phyloP scores from a whole-genome alignment of 2,797 vertebrate species.

The Gallinago solitaria region DNA sequence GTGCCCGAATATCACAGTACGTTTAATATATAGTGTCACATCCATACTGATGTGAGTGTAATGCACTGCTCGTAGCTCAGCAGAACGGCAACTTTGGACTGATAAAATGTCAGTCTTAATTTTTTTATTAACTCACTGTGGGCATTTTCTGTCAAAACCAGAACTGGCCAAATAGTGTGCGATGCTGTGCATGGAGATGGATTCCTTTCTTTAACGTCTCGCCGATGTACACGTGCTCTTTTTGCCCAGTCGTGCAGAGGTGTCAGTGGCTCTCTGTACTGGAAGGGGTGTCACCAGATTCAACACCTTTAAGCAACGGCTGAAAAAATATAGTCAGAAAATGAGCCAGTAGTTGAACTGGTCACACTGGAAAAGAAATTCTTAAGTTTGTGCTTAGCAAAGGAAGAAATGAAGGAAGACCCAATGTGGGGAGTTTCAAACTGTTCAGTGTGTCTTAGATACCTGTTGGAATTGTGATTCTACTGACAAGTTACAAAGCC shows the following conservation, averaged over 20 bases:
- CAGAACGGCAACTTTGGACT: slow-evolving; percentile 28
- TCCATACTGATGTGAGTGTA: slow-evolving; percentile 57
- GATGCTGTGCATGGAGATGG: neutral
- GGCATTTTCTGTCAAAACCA: slow-evolving; percentile 57
- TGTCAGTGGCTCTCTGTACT: neutral
- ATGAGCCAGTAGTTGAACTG: neutral
- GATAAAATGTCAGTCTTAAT: slow-evolving; percentile 60
- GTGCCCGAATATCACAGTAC: slow-evolving; percentile 25
- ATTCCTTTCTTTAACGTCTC: slow-evolving; percentile 11
- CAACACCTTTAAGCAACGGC: neutral
- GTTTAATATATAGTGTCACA: slow-evolving; percentile 45
- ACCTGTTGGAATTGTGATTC: neutral
- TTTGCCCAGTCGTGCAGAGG: neutral
- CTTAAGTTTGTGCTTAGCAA: neutral
- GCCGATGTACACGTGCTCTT: neutral
- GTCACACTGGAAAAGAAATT: neutral
- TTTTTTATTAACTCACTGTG: slow-evolving; percentile 49
- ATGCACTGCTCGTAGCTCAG: slow-evolving; percentile 53
- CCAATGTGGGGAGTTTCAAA: neutral
- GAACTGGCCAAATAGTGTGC: slow-evolving; percentile 1
- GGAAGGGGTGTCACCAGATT: neutral
- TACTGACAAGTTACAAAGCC: neutral
- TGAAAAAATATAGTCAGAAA: neutral
- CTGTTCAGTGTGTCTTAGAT: neutral
- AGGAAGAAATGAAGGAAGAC: neutral